Evolutionary conservation across 2,113 vertebrate genomes (phyloP), one percentile per base, ranked within the genome.

Genomic region (Cichladusa arquata): DNA sequence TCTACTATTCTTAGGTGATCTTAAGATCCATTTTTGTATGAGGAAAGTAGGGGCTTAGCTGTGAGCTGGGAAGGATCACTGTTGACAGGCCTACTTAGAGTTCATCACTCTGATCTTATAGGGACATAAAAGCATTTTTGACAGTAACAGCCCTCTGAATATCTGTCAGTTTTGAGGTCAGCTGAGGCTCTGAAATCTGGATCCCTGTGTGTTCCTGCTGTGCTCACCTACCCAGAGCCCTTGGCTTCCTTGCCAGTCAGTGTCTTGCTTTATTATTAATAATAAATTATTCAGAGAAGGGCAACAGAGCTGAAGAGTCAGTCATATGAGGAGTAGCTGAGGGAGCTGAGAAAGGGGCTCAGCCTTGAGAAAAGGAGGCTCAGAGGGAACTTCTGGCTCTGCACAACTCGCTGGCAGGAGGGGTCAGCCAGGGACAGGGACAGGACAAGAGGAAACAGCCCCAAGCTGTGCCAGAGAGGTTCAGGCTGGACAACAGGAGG

Each of bases 341-440:
- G 29, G 54, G 61, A 81, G 44, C 44, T 81, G 58, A 36, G 29
- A 26, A 38, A 6, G 19, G 33, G 45, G 13, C 61, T 76, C 47
- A 47, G n/a, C 24, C 13, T 76, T 6, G n/a, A 67, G 61, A 8
- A 60, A 3, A 54, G n/a, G 62, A 69, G 61, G 20, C 14, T 76
- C 12, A 24, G 40, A 1, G 54, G 14, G 53, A 18, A 1, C 9
- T 40, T 42, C 1, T 58, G 14, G 3, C 26, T 65, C 25, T 67
- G 0, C 9, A 44, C 40, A 61, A 0, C 4, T 47, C 54, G 20
- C 54, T 69, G 19, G 2, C 29, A 34, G 54, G n/a, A 69, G 9
- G 3, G 13, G 0, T 1, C 45, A 82, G 24, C 28, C 16, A 1
- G 24, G 9, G 47, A 11, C 6, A 51, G 25, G 22, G 54, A 50